These are phyloP conservation scores for Ernsta delagoae DNA, from an alignment of 2,888 invertebrate species.

Conservation along the genomic window DNA sequence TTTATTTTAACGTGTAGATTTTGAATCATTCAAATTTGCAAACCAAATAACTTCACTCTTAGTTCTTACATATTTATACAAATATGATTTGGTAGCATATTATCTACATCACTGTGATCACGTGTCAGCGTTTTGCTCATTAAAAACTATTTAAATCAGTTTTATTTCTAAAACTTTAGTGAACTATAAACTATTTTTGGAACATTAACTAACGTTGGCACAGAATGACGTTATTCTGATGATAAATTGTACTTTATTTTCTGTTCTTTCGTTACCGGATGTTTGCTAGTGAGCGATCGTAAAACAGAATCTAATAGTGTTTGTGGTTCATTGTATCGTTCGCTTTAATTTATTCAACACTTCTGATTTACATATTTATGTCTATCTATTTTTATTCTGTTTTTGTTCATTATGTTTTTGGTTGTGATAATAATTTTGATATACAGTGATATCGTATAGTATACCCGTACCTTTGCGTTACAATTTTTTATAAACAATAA, in stretches of 20 bases:
- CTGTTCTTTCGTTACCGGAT: constrained; percentile 45
- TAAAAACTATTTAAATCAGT: constrained; percentile 21
- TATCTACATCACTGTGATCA: not conserved
- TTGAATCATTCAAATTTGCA: too few relatives aligned
- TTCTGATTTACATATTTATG: not conserved
- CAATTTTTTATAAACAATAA: too few relatives aligned
- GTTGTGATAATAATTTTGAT: too few relatives aligned
- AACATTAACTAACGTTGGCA: constrained; percentile 49
- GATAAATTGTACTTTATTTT: constrained; percentile 38
- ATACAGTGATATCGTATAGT: too few relatives aligned
- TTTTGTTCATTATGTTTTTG: too few relatives aligned
- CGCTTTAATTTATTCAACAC: not conserved
- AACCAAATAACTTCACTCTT: too few relatives aligned
- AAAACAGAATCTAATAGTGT: constrained; percentile 37
- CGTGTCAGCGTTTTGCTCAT: constrained; percentile 2
- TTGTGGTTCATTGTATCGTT: constrained; percentile 49
- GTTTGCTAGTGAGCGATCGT: constrained; percentile 36
- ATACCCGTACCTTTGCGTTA: too few relatives aligned
- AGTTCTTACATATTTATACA: too few relatives aligned
- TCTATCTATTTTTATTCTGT: not conserved
- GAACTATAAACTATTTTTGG: constrained; percentile 59
- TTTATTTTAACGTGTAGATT: too few relatives aligned
- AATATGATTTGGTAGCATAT: too few relatives aligned
- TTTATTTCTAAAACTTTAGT: constrained; percentile 19
- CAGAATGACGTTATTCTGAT: constrained; percentile 31